Conservation (phyloP, 2,113 vertebrate genomes). For the Macroglossus sobrinus region DNA sequence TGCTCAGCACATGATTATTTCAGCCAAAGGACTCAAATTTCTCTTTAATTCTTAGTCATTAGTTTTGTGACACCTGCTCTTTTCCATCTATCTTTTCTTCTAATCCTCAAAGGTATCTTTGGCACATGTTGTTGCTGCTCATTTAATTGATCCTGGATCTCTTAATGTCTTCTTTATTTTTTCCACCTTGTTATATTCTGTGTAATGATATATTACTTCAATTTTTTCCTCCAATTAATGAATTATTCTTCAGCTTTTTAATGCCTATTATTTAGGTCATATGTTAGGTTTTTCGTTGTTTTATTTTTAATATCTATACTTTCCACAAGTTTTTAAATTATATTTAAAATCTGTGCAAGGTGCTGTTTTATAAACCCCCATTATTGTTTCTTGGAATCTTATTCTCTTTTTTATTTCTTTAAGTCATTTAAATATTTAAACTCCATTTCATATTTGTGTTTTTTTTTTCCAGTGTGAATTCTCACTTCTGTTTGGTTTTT, state of each 20-base stretch:
- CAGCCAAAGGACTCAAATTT: not conserved
- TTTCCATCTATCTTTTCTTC: not conserved
- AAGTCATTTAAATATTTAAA: not conserved
- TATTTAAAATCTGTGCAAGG: not conserved
- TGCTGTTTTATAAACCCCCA: not conserved
- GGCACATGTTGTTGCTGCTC: not conserved
- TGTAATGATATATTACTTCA: not conserved
- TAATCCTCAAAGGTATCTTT: slow-evolving; percentile 25
- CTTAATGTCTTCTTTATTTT: not conserved
- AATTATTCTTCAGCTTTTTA: not conserved
- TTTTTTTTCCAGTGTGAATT: not conserved
- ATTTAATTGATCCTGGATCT: slow-evolving; percentile 22
- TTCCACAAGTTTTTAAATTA: not conserved
- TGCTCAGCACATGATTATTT: not conserved
- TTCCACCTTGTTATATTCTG: not conserved
- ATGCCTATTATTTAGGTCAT: not conserved
- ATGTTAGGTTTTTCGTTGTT: slow-evolving; percentile 31
- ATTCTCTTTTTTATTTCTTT: slow-evolving; percentile 20
- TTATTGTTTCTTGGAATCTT: not conserved
- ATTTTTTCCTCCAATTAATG: not conserved
- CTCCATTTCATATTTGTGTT: not conserved
- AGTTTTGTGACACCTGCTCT: slow-evolving; percentile 1
- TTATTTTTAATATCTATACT: slow-evolving; percentile 9
- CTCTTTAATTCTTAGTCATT: not conserved
- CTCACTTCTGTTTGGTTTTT: not conserved